Evolutionary conservation across 1,140 invertebrate genomes (phyloP).

Genomic region (Bicyclus anynana): DNA sequence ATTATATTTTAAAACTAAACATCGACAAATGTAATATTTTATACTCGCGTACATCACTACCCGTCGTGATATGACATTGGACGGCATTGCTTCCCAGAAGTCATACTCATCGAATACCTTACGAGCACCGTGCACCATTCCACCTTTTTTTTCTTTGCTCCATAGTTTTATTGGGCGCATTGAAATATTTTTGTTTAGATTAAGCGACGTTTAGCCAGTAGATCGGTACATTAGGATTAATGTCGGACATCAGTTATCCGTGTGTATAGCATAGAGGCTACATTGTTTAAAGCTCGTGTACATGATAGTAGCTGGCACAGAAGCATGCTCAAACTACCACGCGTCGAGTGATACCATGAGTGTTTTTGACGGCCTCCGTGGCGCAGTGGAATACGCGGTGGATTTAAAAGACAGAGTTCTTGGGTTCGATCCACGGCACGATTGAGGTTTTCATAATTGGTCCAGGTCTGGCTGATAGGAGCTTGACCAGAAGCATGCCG

Average conservation of each 20-base stretch:
- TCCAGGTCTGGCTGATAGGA: no score
- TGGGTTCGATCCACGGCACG: no score
- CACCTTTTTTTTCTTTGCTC: constrained; percentile 58
- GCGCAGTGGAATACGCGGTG: no score
- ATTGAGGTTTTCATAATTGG: no score
- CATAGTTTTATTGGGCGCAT: constrained; percentile 71
- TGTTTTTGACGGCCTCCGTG: no score
- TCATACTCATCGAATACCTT: constrained; percentile 70
- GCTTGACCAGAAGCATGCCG: no score
- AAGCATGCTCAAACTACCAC: no score
- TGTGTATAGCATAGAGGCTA: constrained; percentile 37
- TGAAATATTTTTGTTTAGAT: constrained; percentile 76
- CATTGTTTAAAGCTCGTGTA: background rate
- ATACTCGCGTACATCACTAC: constrained; percentile 39
- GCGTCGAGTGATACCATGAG: no score
- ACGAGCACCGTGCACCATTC: constrained; percentile 57
- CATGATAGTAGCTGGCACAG: background rate
- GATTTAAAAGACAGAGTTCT: no score
- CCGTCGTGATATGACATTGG: constrained; percentile 72
- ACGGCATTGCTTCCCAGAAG: constrained; percentile 67
- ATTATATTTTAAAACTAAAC: constrained; percentile 1
- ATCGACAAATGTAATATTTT: constrained; percentile 38
- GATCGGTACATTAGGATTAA: constrained; percentile 74
- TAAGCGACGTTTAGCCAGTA: constrained; percentile 68
- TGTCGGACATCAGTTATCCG: constrained; percentile 66